A percentile compares a stretch with the other conserved stretches of the same genome.
These are phyloP conservation scores for Seladonia tumulorum DNA, from an alignment of 2,888 invertebrate species.

Conservation along the genomic window DNA sequence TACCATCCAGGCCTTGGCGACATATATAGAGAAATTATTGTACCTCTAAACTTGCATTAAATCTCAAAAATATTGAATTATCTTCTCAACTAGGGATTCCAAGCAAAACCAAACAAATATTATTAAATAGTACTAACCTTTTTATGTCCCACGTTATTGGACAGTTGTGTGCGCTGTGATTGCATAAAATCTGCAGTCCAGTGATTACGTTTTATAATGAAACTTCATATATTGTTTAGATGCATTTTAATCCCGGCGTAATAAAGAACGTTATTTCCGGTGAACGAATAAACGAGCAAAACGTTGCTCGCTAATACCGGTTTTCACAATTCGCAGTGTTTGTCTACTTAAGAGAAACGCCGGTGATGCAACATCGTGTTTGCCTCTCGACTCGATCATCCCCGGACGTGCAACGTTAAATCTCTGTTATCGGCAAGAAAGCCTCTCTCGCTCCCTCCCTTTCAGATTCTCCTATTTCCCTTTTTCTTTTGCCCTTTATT, in stretches of 20 bases:
- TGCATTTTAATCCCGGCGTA: not conserved
- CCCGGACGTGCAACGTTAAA: slow-evolving; percentile 40
- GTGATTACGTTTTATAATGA: not conserved
- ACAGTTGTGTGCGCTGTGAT: not conserved
- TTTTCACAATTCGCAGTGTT: not conserved
- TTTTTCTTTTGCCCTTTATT: not conserved
- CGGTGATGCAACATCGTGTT: not conserved
- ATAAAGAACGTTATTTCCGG: not conserved
- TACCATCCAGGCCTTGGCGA: no score
- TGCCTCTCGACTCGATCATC: slow-evolving; percentile 11
- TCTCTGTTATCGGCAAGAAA: slow-evolving; percentile 46
- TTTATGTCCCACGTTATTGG: no score
- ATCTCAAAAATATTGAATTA: not conserved
- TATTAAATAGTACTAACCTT: no score
- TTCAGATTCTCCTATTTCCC: slow-evolving; percentile 3
- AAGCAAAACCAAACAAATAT: not conserved
- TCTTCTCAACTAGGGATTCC: no score
- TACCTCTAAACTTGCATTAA: not conserved
- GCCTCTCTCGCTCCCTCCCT: not conserved
- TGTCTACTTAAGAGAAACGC: not conserved
- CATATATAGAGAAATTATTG: no score
- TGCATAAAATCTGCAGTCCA: not conserved
- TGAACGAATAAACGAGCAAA: not conserved
- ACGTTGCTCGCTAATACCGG: not conserved
- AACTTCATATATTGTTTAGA: not conserved